Conservation (phyloP, 2,113 vertebrate species). For the Ahaetulla prasina region DNA sequence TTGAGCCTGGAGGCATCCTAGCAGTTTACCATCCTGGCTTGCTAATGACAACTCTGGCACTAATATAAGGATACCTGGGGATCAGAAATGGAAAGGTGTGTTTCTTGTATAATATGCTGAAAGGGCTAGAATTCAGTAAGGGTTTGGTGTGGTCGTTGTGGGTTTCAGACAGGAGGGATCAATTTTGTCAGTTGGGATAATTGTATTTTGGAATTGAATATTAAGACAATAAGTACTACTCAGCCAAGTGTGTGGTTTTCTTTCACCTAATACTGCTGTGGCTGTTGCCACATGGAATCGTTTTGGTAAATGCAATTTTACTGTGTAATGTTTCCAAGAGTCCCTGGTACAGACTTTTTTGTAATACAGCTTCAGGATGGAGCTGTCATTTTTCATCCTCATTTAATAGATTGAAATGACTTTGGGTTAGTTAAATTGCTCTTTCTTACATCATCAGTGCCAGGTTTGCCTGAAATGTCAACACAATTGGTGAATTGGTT, state of each 20-base stretch:
- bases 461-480: background rate
- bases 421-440: background rate
- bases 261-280: background rate
- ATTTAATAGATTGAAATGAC: background rate
- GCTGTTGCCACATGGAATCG: too few species aligned
- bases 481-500: background rate
- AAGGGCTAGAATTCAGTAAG: background rate
- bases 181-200: background rate
- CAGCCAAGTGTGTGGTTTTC: background rate
- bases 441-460: background rate
- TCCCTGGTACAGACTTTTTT: background rate
- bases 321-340: background rate
- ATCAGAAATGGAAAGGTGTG: background rate
- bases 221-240: background rate
- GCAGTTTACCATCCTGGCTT: accelerated
- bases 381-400: background rate
- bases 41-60: accelerated
- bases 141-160: background rate
- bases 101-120: background rate
- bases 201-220: background rate
- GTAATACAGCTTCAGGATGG: background rate
- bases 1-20: background rate
- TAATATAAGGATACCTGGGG: background rate
- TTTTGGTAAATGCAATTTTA: background rate
- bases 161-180: accelerated